phyloP scores from a whole-genome alignment of 1,140 invertebrate species.

The Microvelia longipes region DNA sequence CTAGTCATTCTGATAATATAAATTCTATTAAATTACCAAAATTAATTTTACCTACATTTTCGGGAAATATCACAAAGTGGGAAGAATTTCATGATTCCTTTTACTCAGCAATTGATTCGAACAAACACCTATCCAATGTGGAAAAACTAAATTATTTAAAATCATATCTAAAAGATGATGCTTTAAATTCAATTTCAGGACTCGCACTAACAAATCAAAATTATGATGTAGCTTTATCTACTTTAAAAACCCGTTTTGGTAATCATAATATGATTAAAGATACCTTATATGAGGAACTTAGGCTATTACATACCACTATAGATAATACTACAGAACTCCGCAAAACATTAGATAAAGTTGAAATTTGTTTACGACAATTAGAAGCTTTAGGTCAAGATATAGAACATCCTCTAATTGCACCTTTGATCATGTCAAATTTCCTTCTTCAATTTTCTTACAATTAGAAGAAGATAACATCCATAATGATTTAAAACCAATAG shows the following conservation, averaged over 20 bases:
- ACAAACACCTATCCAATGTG: background rate
- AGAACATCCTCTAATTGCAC: background rate
- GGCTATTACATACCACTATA: background rate
- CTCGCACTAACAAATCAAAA: background rate
- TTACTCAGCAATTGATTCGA: background rate
- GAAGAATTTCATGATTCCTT: background rate
- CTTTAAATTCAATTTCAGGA: background rate
- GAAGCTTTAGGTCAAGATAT: background rate
- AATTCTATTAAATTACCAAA: background rate
- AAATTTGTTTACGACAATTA: background rate
- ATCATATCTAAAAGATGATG: background rate
- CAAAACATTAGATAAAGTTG: background rate
- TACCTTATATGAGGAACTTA: background rate
- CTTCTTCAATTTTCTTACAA: background rate
- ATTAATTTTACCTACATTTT: background rate
- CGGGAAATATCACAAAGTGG: background rate
- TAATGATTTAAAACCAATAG: background rate
- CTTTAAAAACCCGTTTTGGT: background rate
- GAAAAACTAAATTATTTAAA: background rate
- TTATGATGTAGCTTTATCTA: background rate
- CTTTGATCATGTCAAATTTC: background rate
- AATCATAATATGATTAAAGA: background rate
- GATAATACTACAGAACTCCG: background rate
- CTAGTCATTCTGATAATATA: no score
- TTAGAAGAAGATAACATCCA: background rate